Conservation (phyloP, 2,113 vertebrate species). For the Tapirus terrestris region DNA sequence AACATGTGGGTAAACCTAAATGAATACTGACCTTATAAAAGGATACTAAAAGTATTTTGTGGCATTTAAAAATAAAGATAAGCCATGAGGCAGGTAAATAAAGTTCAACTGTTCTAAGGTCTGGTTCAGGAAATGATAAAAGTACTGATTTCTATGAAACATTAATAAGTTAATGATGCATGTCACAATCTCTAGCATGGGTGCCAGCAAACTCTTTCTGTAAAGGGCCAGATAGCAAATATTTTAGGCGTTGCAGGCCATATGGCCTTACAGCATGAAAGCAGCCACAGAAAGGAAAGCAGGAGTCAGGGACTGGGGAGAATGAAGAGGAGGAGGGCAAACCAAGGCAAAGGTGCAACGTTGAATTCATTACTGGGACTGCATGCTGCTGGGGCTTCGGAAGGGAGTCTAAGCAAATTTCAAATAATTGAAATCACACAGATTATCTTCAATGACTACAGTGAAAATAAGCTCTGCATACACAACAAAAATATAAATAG, state of each 20-base stretch:
- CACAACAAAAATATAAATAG: background rate
- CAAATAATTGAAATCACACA: background rate
- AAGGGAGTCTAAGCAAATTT: background rate
- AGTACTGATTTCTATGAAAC: background rate
- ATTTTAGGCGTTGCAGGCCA: background rate
- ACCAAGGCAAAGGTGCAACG: background rate
- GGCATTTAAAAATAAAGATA: background rate
- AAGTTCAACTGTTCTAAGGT: background rate
- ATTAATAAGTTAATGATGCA: background rate
- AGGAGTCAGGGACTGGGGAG: background rate
- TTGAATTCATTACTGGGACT: background rate
- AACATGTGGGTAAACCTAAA: background rate
- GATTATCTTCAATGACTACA: background rate
- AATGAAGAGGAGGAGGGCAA: background rate
- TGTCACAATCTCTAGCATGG: background rate
- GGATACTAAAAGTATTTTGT: background rate
- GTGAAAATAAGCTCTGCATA: background rate
- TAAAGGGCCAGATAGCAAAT: background rate
- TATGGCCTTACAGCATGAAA: background rate
- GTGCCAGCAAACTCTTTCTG: background rate
- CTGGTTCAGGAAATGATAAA: background rate
- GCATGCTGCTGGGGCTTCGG: background rate
- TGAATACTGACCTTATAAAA: background rate
- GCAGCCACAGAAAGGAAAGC: background rate
- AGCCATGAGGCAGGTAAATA: background rate